Evolutionary conservation across 2,113 vertebrate genomes (phyloP), one percentile per base, ranked within the genome.

Genomic region (Rhinogobius similis): DNA sequence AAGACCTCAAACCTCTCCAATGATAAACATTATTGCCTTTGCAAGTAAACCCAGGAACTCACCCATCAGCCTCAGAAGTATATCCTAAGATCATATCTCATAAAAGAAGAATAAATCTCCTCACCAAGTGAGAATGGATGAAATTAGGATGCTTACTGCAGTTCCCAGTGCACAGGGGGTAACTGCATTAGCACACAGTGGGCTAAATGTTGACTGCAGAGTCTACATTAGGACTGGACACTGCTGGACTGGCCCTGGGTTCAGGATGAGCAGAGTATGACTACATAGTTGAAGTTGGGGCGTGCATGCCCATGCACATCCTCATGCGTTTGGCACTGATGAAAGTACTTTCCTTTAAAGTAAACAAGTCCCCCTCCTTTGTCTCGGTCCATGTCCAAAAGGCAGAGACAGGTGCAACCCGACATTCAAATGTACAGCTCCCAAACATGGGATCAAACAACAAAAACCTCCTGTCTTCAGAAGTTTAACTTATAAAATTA

Each of bases 311-410:
- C 83, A 76, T 78, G 84, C 85, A 87, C 82, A 75, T 76, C 78
- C 81, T 85, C 84, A 86, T 89, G 85, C 87, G 62, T 91, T 93
- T 93, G 92, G 93, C 93, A 94, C 93, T 81, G 86, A 87, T 87
- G 76, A 79, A 43, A 81, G 78, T 81, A 87, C 67, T 81, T 78
- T 81, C 80, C 67, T 83, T 55, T 52, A 70, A 66, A 79, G 76
- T 75, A 69, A 62, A 77, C 64, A 29, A 26, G 20, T 68, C 29
- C 65, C 77, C 62, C 62, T 61, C 39, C 21, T 23, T 63, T 38
- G 20, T 43, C 20, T 43, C 62, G 8, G 62, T 41, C 11, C 12
- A 63, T 23, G n/a, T 38, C 36, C 39, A 63, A 41, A 62, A 63
- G 91, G 90, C 89, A 87, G 83, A 85, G 85, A 89, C 85, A 68